These are phyloP conservation scores for Cisticola juncidis DNA, from an alignment of 2,113 vertebrate genomes.

Conservation along the genomic window DNA sequence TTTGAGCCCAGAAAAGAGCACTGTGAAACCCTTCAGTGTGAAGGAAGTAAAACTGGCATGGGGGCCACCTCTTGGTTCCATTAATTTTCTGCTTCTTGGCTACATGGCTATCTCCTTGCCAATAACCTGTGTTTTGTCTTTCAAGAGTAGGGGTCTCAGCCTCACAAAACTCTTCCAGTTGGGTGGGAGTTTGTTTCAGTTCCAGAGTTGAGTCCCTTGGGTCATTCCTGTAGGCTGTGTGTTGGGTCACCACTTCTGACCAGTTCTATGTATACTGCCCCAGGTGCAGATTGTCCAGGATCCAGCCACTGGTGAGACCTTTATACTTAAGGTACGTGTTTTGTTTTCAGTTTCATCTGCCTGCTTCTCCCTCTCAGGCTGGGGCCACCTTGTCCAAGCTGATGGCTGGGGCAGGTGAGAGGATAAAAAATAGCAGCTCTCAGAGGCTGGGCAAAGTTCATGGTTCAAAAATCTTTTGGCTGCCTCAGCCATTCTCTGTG, in stretches of 20 bases:
- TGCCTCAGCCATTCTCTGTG: background rate
- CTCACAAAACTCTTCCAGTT: background rate
- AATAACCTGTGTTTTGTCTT: background rate
- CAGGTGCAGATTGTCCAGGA: constrained; percentile 93
- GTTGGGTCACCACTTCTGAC: background rate
- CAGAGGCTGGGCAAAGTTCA: background rate
- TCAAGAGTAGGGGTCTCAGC: background rate
- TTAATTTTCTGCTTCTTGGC: background rate
- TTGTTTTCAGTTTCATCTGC: background rate
- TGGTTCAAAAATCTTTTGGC: background rate
- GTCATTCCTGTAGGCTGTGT: background rate
- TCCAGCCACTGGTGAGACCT: constrained; percentile 84
- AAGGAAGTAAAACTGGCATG: background rate
- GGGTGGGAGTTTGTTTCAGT: background rate
- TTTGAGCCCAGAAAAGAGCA: background rate
- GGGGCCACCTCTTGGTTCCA: background rate
- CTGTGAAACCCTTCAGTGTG: background rate
- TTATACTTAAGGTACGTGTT: constrained; percentile 90
- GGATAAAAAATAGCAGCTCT: background rate
- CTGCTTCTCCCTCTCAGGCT: background rate
- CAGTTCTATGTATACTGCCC: background rate
- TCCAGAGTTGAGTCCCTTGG: background rate
- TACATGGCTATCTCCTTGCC: background rate
- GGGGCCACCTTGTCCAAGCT: background rate
- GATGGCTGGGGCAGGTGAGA: background rate